A percentile compares a stretch with the other conserved stretches of the same genome.
These are phyloP conservation scores for Phaetusa simplex DNA, from an alignment of 2,113 vertebrate genomes.

Conservation along the genomic window DNA sequence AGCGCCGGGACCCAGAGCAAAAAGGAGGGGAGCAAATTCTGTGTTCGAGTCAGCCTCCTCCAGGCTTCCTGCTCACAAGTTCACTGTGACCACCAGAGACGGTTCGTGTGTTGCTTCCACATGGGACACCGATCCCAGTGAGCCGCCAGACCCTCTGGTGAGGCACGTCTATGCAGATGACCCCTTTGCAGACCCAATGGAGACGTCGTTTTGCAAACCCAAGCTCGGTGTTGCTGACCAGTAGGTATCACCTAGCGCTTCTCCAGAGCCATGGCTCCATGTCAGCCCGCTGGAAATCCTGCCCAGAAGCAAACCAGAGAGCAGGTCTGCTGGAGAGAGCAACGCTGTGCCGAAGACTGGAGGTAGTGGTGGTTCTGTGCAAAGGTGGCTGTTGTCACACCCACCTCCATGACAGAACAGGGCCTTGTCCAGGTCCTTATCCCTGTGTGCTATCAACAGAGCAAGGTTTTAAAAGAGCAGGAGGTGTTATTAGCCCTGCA, in stretches of 20 bases:
- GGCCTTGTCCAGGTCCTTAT: background rate
- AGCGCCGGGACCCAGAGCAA: background rate
- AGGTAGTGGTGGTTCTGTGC: background rate
- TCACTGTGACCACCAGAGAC: background rate
- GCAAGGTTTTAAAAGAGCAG: background rate
- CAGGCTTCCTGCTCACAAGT: background rate
- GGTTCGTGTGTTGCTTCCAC: background rate
- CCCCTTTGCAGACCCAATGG: background rate
- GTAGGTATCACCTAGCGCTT: fast-evolving
- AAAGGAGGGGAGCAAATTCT: background rate
- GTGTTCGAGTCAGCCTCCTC: background rate
- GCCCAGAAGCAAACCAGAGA: background rate
- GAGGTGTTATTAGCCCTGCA: background rate
- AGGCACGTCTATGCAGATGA: background rate
- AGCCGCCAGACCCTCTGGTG: background rate
- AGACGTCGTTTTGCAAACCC: fast-evolving
- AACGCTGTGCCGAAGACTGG: background rate
- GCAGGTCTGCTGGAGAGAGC: background rate
- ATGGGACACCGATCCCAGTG: fast-evolving
- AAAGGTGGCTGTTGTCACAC: background rate
- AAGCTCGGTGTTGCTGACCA: background rate
- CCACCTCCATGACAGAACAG: background rate
- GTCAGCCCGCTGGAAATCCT: background rate
- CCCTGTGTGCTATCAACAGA: background rate
- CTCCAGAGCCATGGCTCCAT: background rate